Conservation (phyloP, 2,888 invertebrate species). For the Tiliacea citrago region DNA sequence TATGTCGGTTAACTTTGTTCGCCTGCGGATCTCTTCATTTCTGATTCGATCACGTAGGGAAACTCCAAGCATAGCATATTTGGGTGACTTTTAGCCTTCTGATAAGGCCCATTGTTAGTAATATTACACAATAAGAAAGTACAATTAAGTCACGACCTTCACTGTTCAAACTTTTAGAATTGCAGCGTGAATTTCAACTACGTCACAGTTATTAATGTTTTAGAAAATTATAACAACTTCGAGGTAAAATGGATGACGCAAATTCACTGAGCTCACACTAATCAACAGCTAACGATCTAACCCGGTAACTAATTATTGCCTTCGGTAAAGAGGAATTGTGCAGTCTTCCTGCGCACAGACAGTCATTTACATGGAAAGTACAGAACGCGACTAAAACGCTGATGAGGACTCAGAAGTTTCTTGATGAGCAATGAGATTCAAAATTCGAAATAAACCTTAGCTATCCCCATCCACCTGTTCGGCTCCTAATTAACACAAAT, state of each 20-base stretch:
- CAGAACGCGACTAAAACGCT: constrained; percentile 8
- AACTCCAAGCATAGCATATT: too few species aligned
- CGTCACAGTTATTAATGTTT: constrained; percentile 5
- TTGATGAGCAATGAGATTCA: constrained; percentile 24
- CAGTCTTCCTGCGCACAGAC: constrained; percentile 9
- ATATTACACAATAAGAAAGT: too few species aligned
- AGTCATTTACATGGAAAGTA: constrained; percentile 26
- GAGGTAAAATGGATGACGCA: constrained; percentile 11
- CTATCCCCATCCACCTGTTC: constrained; percentile 44
- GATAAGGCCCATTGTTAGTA: too few species aligned
- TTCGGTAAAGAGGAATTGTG: constrained; percentile 24
- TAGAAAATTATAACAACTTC: background rate
- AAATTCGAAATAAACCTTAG: constrained; percentile 33
- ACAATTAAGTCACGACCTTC: background rate
- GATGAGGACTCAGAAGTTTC: background rate
- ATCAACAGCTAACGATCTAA: constrained; percentile 35
- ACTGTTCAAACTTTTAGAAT: background rate
- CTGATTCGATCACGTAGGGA: too few species aligned
- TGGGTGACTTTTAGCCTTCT: too few species aligned
- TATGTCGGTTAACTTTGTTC: too few species aligned
- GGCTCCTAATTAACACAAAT: constrained; percentile 64
- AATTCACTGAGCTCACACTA: constrained; percentile 34
- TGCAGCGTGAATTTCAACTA: background rate
- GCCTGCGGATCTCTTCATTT: too few species aligned
- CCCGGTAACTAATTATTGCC: constrained; percentile 31